Conservation (phyloP, 2,113 vertebrate species). For the Labeo catla region DNA sequence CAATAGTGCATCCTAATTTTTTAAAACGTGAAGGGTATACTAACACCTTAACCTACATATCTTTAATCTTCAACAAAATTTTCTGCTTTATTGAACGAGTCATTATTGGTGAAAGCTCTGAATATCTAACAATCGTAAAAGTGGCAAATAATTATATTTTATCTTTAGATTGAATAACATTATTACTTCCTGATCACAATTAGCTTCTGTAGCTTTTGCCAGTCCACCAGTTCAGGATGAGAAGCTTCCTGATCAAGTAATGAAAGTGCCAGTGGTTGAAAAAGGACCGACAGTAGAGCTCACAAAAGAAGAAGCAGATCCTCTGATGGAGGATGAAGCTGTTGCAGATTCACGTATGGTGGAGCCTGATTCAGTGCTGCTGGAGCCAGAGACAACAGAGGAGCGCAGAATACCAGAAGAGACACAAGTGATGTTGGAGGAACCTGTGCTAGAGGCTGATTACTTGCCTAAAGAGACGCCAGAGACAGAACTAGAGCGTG, state of each 20-base stretch:
- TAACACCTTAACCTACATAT: too few relatives aligned
- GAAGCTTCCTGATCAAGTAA: not conserved
- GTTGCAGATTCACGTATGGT: not conserved
- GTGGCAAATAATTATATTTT: not conserved
- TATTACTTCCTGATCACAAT: not conserved
- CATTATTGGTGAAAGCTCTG: not conserved
- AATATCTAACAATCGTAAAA: not conserved
- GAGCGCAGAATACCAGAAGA: constrained; percentile 3
- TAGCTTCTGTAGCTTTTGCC: not conserved
- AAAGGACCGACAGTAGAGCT: not conserved
- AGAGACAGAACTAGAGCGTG: not conserved
- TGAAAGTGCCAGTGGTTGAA: not conserved
- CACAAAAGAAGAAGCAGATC: not conserved
- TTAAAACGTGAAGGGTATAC: not conserved
- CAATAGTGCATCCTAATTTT: not conserved
- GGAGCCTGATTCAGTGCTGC: not conserved
- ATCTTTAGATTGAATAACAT: not conserved
- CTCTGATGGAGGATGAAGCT: not conserved
- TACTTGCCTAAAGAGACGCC: not conserved
- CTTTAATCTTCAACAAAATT: too few relatives aligned
- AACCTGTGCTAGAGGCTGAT: not conserved
- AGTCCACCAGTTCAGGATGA: not conserved
- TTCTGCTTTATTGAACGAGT: not conserved
- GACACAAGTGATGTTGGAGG: not conserved
- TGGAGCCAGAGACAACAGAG: constrained; percentile 8